Evolutionary conservation across 2,797 vertebrate species (phyloP), one percentile per base, ranked within the genome.

Genomic region (Ceyx erithaca): DNA sequence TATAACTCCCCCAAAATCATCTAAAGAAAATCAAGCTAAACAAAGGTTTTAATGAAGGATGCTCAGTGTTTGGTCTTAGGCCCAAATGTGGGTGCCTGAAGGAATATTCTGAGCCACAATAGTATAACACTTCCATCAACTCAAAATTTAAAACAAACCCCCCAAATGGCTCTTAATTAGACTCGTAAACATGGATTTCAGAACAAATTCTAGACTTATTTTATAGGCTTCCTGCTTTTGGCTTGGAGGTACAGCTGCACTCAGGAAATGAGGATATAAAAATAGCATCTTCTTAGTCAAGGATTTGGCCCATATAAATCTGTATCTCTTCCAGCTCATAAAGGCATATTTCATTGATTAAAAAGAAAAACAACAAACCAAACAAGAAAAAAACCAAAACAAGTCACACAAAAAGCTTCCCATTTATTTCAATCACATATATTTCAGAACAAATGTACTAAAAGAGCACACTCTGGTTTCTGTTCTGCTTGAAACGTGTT

Each of bases 251-350:
- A 14, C 72, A 85, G 68, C 10, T 40, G 86, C 81, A 91, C 76
- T 95, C 92, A 92, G 90, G 92, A 95, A 95, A 96, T 92, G 58
- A 82, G 71, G 43, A 71, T 41, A 17, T 55, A 92, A 95, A 95
- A 94, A 94, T 94, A 95, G 43, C 72, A 91, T 75, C 61, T 55
- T 87, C 68, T 83, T 92, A 85, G 64, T 71, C 69, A 94, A 95
- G 40, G 61, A 46, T 93, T 94, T 95, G 92, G 89, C 82, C 68
- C 48, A 30, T 59, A 12, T 30, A 62, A 79, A 35, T 20, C 68
- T 35, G 33, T 33, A 55, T 66, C 43, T 85, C 43, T 89, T 93
- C 79, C 87, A 95, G 62, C 55, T 90, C 72, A 62, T 70, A 89
- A 75, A 6, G 1, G 62, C 6, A 0, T 52, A 76, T 68, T 94